phyloP scores from a whole-genome alignment of 2,888 invertebrate genomes.

The Xiphydria camelus region DNA sequence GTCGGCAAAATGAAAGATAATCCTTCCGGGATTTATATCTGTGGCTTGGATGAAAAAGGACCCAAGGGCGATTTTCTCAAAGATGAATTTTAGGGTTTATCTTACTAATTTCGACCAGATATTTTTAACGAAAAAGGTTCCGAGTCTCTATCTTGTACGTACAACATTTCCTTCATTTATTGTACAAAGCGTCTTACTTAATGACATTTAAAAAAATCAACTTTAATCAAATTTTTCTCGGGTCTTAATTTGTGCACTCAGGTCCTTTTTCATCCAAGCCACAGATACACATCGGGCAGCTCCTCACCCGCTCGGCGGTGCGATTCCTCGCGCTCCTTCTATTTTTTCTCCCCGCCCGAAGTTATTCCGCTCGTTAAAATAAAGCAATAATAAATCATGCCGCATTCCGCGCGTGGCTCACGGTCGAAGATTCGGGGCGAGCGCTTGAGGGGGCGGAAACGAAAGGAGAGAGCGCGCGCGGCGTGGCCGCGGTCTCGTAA shows the following conservation, averaged over 20 bases:
- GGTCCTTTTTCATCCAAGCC: too few species aligned
- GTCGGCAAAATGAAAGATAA: conserved; percentile 16
- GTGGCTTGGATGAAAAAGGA: too few species aligned
- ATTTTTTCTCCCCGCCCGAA: not conserved
- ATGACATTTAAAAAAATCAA: too few species aligned
- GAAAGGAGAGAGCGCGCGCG: conserved; percentile 2
- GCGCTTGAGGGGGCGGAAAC: not conserved
- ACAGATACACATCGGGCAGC: not conserved
- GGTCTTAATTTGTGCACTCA: too few species aligned
- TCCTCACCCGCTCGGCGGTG: not conserved
- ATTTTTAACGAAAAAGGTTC: too few species aligned
- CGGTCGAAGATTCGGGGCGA: conserved; percentile 1
- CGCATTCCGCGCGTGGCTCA: conserved; percentile 1
- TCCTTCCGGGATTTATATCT: conserved; percentile 11
- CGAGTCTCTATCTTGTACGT: too few species aligned
- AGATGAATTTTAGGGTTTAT: too few species aligned
- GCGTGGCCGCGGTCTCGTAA: conserved; percentile 4
- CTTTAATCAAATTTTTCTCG: too few species aligned
- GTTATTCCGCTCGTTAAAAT: conserved; percentile 17
- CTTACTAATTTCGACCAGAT: too few species aligned
- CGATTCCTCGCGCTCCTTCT: not conserved
- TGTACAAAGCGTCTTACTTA: too few species aligned
- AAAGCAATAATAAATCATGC: conserved; percentile 17
- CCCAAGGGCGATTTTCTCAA: too few species aligned
- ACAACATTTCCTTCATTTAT: too few species aligned